Base-by-base conservation (phyloP, 2,113 vertebrate species). In the Bombycilla garrulus region DNA sequence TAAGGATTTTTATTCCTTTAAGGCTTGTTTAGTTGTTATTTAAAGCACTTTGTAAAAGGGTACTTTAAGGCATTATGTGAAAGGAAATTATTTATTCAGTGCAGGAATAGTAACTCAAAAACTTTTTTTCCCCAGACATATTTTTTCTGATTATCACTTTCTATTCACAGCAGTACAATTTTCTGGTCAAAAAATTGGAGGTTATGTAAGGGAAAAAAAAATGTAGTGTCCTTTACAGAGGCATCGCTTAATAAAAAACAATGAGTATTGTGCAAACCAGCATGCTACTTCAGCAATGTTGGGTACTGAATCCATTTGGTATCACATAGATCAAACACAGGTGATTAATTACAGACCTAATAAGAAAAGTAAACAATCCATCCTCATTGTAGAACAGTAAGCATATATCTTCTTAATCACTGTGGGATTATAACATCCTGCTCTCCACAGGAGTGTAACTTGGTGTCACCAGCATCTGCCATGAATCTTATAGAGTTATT, bases 271-370 rank as follows among this genome's bases (percentile, higher is more conserved):
- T 79, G 60, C 36, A 83, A 96, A 77, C 12, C 76, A 80, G 50
- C 79, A 74, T 51, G 22, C 35, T 84, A 33, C 42, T 84, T 86
- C 81, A 91, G 54, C 42, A 74, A 24, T 44, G 74, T 33, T 87
- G 76, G 86, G 86, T 87, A 78, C 64, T 83, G 92, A 90, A 97
- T 95, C 92, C 73, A 80, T 91, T 93, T 93, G 88, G 62, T 87
- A 95, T 93, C 95, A 89, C 70, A 84, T 56, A 92, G 86, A 94
- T 96, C 91, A 93, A 93, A 91, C 42, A 71, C 69, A 45, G 73
- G 83, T 97, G 96, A 98, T 97, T 97, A 98, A 98, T 97, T 97
- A 71, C 67, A 88, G 96, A 66, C 81, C 79, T 96, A 97, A 97
- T 86, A 94, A 94, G 84, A 97, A 97, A 97, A 88, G 92, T 96